Conservation (phyloP, 2,888 invertebrate genomes). For the Leptinotarsa haldemani region DNA sequence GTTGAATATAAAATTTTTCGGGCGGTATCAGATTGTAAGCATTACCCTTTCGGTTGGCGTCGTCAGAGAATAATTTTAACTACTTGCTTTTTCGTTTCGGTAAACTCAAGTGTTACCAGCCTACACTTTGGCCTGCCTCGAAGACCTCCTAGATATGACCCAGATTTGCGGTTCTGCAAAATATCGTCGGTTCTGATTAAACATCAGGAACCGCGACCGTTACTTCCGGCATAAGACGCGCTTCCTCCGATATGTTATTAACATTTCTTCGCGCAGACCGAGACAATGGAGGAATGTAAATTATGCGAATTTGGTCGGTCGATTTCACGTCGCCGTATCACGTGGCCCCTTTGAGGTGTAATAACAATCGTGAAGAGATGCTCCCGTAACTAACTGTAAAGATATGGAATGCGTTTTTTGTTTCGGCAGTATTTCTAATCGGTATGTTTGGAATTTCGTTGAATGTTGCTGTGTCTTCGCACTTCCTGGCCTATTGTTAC, state of each 20-base stretch:
- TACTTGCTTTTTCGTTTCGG: too few relatives aligned
- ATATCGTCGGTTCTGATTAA: slow-evolving; percentile 16
- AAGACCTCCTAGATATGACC: slow-evolving; percentile 9
- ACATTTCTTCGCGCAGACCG: slow-evolving; percentile 22
- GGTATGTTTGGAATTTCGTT: not conserved
- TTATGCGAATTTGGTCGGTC: slow-evolving; percentile 38
- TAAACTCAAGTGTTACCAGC: not conserved
- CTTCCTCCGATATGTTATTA: slow-evolving; percentile 22
- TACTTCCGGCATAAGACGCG: slow-evolving; percentile 25
- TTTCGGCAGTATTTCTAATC: not conserved
- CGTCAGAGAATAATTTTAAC: too few relatives aligned
- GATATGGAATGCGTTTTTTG: not conserved
- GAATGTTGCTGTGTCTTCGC: too few relatives aligned
- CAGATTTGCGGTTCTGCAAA: slow-evolving; percentile 21
- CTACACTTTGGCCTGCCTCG: slow-evolving; percentile 14
- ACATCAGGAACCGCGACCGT: slow-evolving; percentile 22
- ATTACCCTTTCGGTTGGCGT: too few relatives aligned
- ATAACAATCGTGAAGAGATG: slow-evolving; percentile 17
- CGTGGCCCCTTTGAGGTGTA: slow-evolving; percentile 6
- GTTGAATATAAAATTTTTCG: too few relatives aligned
- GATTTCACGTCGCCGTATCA: slow-evolving; percentile 25
- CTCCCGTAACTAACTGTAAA: slow-evolving; percentile 16
- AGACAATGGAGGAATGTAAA: slow-evolving; percentile 40
- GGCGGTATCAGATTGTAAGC: too few relatives aligned
- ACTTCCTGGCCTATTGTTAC: too few relatives aligned